Conservation (phyloP, 2,888 invertebrate genomes). For the Drosophila quinaria region DNA sequence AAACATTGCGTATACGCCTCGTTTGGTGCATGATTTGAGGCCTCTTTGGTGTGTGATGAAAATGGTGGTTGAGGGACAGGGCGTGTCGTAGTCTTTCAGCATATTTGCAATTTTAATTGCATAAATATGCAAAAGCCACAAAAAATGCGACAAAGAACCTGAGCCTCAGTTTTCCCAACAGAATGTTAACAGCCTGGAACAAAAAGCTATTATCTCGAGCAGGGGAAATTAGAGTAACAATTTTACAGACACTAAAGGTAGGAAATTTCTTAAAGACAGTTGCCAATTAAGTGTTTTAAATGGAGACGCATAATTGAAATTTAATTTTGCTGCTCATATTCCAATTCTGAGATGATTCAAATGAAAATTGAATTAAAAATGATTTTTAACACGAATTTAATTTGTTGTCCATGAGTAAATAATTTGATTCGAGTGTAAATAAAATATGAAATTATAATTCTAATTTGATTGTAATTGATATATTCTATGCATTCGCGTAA, state of each 20-base stretch:
- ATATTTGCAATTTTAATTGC: constrained; percentile 85
- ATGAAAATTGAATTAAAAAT: not conserved
- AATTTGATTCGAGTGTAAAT: constrained; percentile 50
- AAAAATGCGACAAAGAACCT: constrained; percentile 37
- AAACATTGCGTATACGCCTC: constrained; percentile 50
- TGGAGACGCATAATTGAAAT: not conserved
- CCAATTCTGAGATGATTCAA: not conserved
- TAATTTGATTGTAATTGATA: constrained; percentile 61
- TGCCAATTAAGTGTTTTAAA: not conserved
- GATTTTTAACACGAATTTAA: constrained; percentile 31
- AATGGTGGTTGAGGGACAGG: not conserved
- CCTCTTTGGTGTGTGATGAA: not conserved
- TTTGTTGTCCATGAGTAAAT: constrained; percentile 24
- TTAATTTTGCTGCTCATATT: not conserved
- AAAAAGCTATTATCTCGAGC: constrained; percentile 39
- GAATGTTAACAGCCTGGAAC: constrained; percentile 20
- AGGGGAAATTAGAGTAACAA: constrained; percentile 17
- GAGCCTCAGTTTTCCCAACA: constrained; percentile 9
- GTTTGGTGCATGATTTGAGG: constrained; percentile 38
- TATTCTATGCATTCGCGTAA: constrained; percentile 26
- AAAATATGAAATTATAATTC: constrained; percentile 47
- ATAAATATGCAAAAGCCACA: constrained; percentile 74
- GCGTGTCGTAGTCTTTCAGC: constrained; percentile 47
- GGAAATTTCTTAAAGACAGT: not conserved
- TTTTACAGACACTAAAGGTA: constrained; percentile 8